Conservation (phyloP, 2,888 invertebrate species). For the Nomada ruficornis region DNA sequence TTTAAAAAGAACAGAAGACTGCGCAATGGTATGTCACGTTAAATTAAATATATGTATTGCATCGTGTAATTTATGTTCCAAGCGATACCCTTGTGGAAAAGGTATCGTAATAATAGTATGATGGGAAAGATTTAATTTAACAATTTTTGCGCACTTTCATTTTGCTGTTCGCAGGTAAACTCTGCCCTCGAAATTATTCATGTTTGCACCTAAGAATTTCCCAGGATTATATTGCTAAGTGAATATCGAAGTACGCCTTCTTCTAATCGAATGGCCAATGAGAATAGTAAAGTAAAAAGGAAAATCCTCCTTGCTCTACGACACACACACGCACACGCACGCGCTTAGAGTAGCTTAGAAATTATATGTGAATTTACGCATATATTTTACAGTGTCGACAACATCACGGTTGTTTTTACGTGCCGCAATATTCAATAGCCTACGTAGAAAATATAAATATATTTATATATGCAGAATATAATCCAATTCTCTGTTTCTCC, state of each 20-base stretch:
- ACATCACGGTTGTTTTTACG: constrained; percentile 34
- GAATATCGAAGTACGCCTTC: not conserved
- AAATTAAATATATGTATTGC: too few relatives aligned
- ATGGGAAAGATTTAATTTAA: too few relatives aligned
- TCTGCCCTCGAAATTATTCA: too few relatives aligned
- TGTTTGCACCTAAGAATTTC: too few relatives aligned
- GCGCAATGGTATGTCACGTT: too few relatives aligned
- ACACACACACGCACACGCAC: constrained; percentile 1
- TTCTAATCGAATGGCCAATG: constrained; percentile 19
- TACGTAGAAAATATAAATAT: constrained; percentile 71
- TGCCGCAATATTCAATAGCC: constrained; percentile 50
- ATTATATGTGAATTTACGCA: constrained; percentile 4
- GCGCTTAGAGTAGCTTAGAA: constrained; percentile 25
- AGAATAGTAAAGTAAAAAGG: constrained; percentile 12
- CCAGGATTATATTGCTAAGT: not conserved
- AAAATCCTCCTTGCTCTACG: constrained; percentile 3
- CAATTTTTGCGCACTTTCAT: too few relatives aligned
- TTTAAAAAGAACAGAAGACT: not conserved
- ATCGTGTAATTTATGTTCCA: too few relatives aligned
- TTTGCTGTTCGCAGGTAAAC: too few relatives aligned
- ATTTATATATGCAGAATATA: constrained; percentile 58
- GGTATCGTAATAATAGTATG: too few relatives aligned
- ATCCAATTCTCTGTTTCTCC: constrained; percentile 31
- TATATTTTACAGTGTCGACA: constrained; percentile 40
- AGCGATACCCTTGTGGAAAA: too few relatives aligned